A percentile compares a stretch with the other conserved stretches of the same genome.
phyloP scores from a whole-genome alignment of 2,797 vertebrate species.

The Chloroceryle amazona region DNA sequence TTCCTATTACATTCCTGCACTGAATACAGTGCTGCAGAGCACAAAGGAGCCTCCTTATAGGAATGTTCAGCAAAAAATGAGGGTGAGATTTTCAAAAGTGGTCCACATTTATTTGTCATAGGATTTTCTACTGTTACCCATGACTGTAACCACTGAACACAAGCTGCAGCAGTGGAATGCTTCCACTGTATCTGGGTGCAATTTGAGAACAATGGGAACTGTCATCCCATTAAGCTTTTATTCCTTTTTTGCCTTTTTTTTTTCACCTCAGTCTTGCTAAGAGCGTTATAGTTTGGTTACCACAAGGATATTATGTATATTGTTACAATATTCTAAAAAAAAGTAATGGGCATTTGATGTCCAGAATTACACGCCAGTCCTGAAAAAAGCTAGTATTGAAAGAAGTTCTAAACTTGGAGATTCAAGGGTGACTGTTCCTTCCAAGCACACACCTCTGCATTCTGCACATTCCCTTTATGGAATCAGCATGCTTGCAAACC shows the following conservation, averaged over 20 bases:
- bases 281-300: background rate
- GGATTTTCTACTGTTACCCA: conserved; percentile 15
- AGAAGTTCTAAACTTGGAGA: background rate
- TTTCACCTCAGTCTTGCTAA: background rate
- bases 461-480: conserved; percentile 55
- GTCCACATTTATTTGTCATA: conserved; percentile 3
- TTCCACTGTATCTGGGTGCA: conserved; percentile 25
- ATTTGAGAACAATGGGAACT: conserved; percentile 49
- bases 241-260: background rate
- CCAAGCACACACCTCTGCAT: background rate
- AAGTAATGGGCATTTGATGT: background rate
- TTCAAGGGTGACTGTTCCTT: background rate
- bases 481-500: conserved; percentile 28
- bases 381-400: background rate
- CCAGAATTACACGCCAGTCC: background rate
- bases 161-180: background rate
- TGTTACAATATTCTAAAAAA: background rate
- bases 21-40: background rate
- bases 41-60: background rate
- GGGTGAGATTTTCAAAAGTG: background rate
- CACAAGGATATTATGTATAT: background rate
- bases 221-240: conserved; percentile 7
- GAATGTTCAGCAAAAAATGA: background rate
- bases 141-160: background rate
- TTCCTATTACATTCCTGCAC: conserved; percentile 17